These are phyloP conservation scores for Mastigias papua DNA, from an alignment of 30 jellyfish, hydroid and myxozoan species.

Conservation along the genomic window DNA sequence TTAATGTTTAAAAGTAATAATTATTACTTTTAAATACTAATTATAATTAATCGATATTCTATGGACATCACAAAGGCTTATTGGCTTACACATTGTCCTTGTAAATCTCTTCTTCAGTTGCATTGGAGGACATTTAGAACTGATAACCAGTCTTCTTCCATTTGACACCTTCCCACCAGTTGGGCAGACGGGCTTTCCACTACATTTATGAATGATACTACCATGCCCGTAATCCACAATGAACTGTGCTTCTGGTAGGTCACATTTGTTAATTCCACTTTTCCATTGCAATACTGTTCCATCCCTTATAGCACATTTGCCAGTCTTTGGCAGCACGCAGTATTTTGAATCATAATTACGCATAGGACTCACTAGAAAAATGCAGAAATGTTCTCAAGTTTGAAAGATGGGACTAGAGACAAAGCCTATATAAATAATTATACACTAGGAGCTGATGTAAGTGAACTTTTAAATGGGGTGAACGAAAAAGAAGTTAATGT, in stretches of 20 bases:
- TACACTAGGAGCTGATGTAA: too few species aligned
- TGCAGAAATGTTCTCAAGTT: too few species aligned
- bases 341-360: conserved; percentile 32
- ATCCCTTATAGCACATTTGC: conserved; percentile 82
- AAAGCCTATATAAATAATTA: too few species aligned
- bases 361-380: conserved; percentile 70
- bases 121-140: conserved; percentile 66
- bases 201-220: conserved; percentile 84
- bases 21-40: too few species aligned
- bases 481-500: too few species aligned
- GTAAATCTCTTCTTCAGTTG: conserved; percentile 33
- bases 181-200: conserved; percentile 92
- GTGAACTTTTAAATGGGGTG: too few species aligned
- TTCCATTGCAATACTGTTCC: conserved; percentile 75
- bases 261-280: conserved; percentile 75
- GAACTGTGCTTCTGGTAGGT: conserved; percentile 80
- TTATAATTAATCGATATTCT: too few species aligned
- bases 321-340: conserved; percentile 87
- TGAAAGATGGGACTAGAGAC: too few species aligned
- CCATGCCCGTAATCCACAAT: conserved; percentile 81
- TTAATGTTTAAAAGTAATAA: too few species aligned
- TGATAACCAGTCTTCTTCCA: conserved; percentile 24
- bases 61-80: too few species aligned
- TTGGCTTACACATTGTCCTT: conserved; percentile 64
- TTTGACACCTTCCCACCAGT: conserved; percentile 43